Percentiles rank a stretch among this genome's conserved stretches.
Evolutionary conservation across 2,888 invertebrate genomes (phyloP).

Genomic region (Troides oblongomaculatus): DNA sequence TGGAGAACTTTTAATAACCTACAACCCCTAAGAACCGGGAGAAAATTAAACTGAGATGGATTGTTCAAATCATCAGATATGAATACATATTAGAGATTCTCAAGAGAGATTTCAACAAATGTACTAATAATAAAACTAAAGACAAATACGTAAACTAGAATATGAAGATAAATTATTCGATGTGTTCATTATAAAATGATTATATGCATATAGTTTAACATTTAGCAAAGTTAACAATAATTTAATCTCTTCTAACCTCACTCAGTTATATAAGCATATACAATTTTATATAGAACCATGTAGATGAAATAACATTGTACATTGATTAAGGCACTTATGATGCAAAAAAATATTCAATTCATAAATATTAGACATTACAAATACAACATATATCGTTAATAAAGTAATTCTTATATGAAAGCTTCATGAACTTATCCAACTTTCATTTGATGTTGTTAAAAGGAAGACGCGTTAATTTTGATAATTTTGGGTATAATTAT

Average conservation of each 20-base stretch:
- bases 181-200: constrained; percentile 37
- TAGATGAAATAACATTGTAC: constrained; percentile 69
- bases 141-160: constrained; percentile 45
- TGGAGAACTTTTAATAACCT: background rate
- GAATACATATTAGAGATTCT: constrained; percentile 60
- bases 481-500: constrained; percentile 44
- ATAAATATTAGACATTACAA: constrained; percentile 74
- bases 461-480: constrained; percentile 63
- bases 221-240: constrained; percentile 78
- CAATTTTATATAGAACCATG: constrained; percentile 70
- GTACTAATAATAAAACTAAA: constrained; percentile 42
- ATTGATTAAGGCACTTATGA: constrained; percentile 76
- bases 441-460: constrained; percentile 32
- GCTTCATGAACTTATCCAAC: constrained; percentile 37
- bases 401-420: constrained; percentile 50
- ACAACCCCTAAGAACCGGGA: background rate
- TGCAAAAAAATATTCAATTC: constrained; percentile 63
- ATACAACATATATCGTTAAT: constrained; percentile 62
- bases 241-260: constrained; percentile 77
- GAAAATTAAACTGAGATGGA: background rate
- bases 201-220: constrained; percentile 67
- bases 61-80: constrained; percentile 35
- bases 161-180: constrained; percentile 37
- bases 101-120: constrained; percentile 64
- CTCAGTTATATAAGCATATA: constrained; percentile 70